A percentile compares a stretch with the other conserved stretches of the same genome.
Evolutionary conservation across 2,113 vertebrate species (phyloP).

Genomic region (Callithrix jacchus): DNA sequence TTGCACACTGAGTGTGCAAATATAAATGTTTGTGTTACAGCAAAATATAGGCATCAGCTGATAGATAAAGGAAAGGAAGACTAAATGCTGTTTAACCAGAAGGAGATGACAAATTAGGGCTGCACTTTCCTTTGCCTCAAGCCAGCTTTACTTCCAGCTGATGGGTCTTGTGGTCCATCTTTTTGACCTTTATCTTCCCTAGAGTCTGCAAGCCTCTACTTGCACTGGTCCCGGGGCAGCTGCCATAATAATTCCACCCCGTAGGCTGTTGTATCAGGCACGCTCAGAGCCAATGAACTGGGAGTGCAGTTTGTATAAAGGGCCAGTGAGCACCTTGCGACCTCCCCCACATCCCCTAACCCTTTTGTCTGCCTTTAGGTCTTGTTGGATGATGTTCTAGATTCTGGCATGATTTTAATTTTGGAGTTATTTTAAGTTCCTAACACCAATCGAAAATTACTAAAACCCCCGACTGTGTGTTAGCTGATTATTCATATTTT

Average conservation of each 20-base stretch:
- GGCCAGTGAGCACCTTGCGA: neutral
- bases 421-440: neutral
- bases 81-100: accelerated
- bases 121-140: accelerated
- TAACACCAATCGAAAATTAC: neutral
- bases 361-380: neutral
- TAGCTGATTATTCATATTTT: neutral
- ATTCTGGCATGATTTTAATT: neutral
- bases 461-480: accelerated
- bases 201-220: no score
- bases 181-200: neutral
- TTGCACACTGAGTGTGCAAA: accelerated
- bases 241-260: accelerated
- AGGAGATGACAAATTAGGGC: neutral
- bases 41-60: accelerated
- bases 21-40: neutral
- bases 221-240: no score
- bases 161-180: no score
- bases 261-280: accelerated
- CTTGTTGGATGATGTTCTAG: no score
- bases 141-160: no score
- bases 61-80: no score
- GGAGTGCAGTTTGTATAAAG: no score
- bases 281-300: neutral
- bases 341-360: accelerated